Percentiles rank a stretch among this genome's conserved stretches.
Conservation (phyloP, 2,888 invertebrate species). For the Ypsolopha scabrella region DNA sequence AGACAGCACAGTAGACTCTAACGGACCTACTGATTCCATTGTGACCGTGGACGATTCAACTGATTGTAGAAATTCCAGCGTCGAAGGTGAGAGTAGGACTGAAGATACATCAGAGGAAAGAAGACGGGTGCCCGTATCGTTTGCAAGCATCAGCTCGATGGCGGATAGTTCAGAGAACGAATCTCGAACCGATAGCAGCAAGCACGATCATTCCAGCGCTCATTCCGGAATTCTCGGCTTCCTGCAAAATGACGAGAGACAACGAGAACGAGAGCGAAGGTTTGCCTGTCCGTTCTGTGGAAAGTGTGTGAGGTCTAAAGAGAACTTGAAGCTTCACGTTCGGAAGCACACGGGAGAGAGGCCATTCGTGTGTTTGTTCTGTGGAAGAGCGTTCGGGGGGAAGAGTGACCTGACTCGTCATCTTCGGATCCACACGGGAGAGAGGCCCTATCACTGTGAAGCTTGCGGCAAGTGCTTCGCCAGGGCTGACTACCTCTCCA, state of each 20-base stretch:
- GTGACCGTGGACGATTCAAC: conserved; percentile 58
- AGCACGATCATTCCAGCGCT: conserved; percentile 66
- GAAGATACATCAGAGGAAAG: conserved; percentile 36
- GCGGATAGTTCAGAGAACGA: conserved; percentile 65
- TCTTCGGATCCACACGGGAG: conserved; percentile 89
- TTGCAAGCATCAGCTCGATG: conserved; percentile 65
- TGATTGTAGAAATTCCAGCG: conserved; percentile 54
- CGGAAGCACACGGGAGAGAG: conserved; percentile 89
- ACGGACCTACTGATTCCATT: conserved; percentile 60
- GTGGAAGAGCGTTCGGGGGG: conserved; percentile 89
- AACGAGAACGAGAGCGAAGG: conserved; percentile 76
- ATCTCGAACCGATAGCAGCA: conserved; percentile 49
- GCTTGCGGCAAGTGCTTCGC: conserved; percentile 94
- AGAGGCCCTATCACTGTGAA: conserved; percentile 91
- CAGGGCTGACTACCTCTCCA: conserved; percentile 89
- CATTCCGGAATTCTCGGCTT: conserved; percentile 74
- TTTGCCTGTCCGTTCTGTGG: conserved; percentile 92
- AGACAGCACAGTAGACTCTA: conserved; percentile 81
- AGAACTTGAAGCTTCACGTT: conserved; percentile 88
- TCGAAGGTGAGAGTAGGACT: conserved; percentile 46
- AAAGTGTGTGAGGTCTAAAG: conserved; percentile 89
- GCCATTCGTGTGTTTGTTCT: conserved; percentile 92
- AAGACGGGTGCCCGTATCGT: conserved; percentile 54
- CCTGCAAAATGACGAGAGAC: conserved; percentile 69
- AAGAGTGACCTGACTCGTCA: conserved; percentile 90